These are phyloP conservation scores for Diglossa cyanea DNA, from an alignment of 2,797 vertebrate species.

Conservation along the genomic window DNA sequence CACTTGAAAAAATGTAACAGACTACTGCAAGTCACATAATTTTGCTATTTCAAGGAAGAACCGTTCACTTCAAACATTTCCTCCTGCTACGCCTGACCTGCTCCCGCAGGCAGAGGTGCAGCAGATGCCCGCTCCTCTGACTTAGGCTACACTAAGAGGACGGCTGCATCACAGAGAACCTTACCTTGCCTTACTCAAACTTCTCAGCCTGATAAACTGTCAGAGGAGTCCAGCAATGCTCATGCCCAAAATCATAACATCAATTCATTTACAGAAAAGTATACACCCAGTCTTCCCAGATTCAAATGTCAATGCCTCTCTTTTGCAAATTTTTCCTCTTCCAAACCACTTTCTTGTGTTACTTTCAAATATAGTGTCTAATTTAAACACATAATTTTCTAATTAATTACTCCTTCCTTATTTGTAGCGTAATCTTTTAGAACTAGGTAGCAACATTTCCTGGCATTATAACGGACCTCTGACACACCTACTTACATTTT, in stretches of 20 bases:
- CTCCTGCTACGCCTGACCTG: neutral
- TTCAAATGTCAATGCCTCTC: neutral
- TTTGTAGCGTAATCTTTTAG: neutral
- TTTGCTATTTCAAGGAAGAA: neutral
- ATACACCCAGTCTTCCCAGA: neutral
- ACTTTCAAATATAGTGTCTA: neutral
- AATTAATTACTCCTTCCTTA: neutral
- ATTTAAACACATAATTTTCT: neutral
- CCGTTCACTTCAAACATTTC: neutral
- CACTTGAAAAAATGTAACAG: neutral
- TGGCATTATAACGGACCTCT: neutral
- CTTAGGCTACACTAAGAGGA: neutral
- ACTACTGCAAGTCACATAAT: neutral
- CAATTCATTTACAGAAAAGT: neutral
- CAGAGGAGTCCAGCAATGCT: neutral
- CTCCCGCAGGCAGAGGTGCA: neutral
- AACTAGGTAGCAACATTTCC: neutral
- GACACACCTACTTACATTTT: neutral
- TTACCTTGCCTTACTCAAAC: neutral
- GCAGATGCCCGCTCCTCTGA: accelerated
- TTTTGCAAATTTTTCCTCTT: neutral
- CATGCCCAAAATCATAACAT: neutral
- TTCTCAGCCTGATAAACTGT: neutral
- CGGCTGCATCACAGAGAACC: neutral
- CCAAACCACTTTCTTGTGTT: neutral